A percentile compares a stretch with the other conserved stretches of the same genome.
These are phyloP conservation scores for Cotesia glomerata DNA, from an alignment of 1,140 invertebrate species.

Conservation along the genomic window DNA sequence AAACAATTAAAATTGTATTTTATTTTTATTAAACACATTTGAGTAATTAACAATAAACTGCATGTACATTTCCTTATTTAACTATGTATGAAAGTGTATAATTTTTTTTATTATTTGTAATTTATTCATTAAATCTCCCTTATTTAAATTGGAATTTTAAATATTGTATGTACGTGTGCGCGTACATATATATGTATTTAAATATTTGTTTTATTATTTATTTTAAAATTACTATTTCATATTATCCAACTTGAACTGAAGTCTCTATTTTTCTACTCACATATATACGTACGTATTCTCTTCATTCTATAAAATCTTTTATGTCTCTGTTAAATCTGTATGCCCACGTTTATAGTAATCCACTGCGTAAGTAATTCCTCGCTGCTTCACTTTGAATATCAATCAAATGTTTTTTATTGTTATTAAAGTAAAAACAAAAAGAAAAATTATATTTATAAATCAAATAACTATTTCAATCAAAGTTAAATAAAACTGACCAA, in stretches of 20 bases:
- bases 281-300: conserved; percentile 55
- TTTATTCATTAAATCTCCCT: neutral
- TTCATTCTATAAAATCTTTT: conserved; percentile 46
- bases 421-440: neutral
- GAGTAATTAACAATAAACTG: too few species aligned
- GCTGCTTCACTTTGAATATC: conserved; percentile 1
- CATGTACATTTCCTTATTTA: too few species aligned
- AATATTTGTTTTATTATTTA: conserved; percentile 11
- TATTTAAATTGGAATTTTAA: neutral
- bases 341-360: neutral
- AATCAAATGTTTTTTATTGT: neutral
- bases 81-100: neutral
- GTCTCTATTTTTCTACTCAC: conserved; percentile 53
- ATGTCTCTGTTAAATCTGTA: conserved; percentile 11
- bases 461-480: too few species aligned
- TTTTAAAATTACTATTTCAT: conserved; percentile 22
- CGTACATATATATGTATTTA: neutral
- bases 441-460: neutral
- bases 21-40: too few species aligned
- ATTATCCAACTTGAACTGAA: conserved; percentile 34
- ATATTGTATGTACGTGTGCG: neutral
- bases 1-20: too few species aligned
- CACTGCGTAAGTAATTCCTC: conserved; percentile 2
- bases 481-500: too few species aligned
- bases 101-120: neutral